Percentiles rank a stretch among this genome's conserved stretches.
Conservation (phyloP, 2,888 invertebrate species). For the Amblyteles armatorius region DNA sequence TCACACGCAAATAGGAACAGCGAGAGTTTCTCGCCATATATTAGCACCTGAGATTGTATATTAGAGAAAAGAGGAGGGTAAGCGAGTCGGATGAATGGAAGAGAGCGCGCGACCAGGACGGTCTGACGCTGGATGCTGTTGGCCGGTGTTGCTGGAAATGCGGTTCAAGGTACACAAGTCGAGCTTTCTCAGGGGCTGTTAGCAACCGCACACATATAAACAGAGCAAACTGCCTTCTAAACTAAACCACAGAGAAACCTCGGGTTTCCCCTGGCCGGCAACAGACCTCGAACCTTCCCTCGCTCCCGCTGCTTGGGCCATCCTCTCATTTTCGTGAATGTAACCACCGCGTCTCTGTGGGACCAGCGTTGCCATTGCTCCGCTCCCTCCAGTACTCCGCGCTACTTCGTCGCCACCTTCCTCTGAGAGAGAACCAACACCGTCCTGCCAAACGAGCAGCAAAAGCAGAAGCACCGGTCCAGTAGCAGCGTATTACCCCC, state of each 20-base stretch:
- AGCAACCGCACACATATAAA: slow-evolving; percentile 79
- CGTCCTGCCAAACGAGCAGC: slow-evolving; percentile 2
- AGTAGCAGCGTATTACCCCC: slow-evolving; percentile 35
- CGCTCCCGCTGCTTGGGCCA: slow-evolving; percentile 36
- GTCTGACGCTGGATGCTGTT: slow-evolving; percentile 31
- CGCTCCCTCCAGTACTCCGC: neutral
- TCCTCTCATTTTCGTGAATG: slow-evolving; percentile 73
- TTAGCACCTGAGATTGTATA: slow-evolving; percentile 10
- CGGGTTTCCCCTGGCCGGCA: slow-evolving; percentile 62
- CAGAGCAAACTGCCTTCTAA: slow-evolving; percentile 79
- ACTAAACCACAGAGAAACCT: slow-evolving; percentile 77
- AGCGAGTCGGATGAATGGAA: slow-evolving; percentile 32
- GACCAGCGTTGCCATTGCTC: slow-evolving; percentile 43
- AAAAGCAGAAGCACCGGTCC: neutral
- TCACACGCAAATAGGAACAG: neutral
- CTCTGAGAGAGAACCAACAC: slow-evolving; percentile 31
- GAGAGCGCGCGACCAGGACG: slow-evolving; percentile 33
- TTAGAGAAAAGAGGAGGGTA: slow-evolving; percentile 8
- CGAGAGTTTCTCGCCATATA: slow-evolving; percentile 18
- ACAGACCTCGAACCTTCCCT: slow-evolving; percentile 57
- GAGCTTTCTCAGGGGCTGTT: slow-evolving; percentile 70
- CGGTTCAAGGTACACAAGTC: slow-evolving; percentile 70
- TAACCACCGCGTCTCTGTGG: slow-evolving; percentile 50
- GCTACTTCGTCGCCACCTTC: slow-evolving; percentile 58
- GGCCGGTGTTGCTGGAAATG: slow-evolving; percentile 61